Percentiles rank a stretch among this genome's conserved stretches.
These are phyloP conservation scores for Odocoileus virginianus DNA, from an alignment of 2,113 vertebrate species.

Conservation along the genomic window DNA sequence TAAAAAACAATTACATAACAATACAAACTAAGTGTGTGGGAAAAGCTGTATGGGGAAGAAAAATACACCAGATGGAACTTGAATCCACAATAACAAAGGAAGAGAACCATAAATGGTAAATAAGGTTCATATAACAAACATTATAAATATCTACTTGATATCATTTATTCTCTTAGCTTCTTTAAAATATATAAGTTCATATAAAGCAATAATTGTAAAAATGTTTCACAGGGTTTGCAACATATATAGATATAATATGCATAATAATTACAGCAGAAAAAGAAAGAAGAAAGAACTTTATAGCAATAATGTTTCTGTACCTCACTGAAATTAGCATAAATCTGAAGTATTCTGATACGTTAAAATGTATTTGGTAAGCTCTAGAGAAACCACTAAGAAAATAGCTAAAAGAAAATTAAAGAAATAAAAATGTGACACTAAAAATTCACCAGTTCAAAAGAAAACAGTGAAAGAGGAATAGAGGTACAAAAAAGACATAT, in stretches of 20 bases:
- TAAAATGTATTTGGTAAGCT: neutral
- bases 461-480: neutral
- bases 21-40: neutral
- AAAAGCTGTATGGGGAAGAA: neutral
- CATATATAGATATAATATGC: no score
- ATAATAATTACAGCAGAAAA: neutral
- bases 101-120: neutral
- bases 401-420: neutral
- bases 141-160: neutral
- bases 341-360: neutral
- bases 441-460: neutral
- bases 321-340: neutral
- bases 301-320: neutral
- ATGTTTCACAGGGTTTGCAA: neutral
- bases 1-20: neutral
- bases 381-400: neutral
- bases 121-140: neutral
- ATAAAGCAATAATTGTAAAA: no score
- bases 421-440: neutral
- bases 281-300: no score
- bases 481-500: neutral
- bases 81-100: neutral
- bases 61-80: neutral
- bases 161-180: neutral
- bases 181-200: neutral